Evolutionary conservation across 2,888 invertebrate genomes (phyloP).

Genomic region (Temnothorax rugatulus): DNA sequence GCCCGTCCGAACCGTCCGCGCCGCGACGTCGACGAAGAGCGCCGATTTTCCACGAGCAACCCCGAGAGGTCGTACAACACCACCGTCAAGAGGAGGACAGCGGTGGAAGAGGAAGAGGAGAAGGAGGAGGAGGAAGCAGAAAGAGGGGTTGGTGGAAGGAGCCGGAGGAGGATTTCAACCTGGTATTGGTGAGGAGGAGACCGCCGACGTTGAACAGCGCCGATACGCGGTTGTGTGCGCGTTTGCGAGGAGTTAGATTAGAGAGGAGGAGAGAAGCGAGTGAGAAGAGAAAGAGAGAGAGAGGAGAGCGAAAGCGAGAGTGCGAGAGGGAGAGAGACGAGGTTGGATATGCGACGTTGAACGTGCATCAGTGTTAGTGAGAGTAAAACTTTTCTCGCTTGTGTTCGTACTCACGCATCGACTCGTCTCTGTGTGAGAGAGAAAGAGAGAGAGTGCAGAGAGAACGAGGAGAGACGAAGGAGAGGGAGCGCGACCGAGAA

Average conservation of each 20-base stretch:
- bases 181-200: constrained; percentile 75
- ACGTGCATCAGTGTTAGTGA: constrained; percentile 80
- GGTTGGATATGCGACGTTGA: constrained; percentile 76
- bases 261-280: constrained; percentile 75
- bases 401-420: constrained; percentile 83
- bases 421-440: constrained; percentile 74
- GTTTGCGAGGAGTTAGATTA: constrained; percentile 84
- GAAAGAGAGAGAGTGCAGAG: constrained; percentile 55
- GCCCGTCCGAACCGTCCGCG: constrained; percentile 78
- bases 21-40: constrained; percentile 79
- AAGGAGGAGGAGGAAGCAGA: constrained; percentile 70
- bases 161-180: constrained; percentile 78
- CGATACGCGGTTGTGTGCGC: constrained; percentile 69
- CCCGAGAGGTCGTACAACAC: constrained; percentile 81
- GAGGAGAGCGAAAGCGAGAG: constrained; percentile 55
- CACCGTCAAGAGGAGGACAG: constrained; percentile 77
- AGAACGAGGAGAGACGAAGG: constrained; percentile 65
- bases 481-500: constrained; percentile 56
- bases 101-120: constrained; percentile 72
- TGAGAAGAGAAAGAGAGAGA: constrained; percentile 60
- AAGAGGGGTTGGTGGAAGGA: constrained; percentile 76
- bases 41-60: constrained; percentile 82
- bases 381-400: constrained; percentile 85
- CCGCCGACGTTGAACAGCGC: constrained; percentile 73
- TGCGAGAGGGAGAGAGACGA: constrained; percentile 63